phyloP scores from a whole-genome alignment of 2,797 vertebrate species.

The Melanotaenia maccullochi region DNA sequence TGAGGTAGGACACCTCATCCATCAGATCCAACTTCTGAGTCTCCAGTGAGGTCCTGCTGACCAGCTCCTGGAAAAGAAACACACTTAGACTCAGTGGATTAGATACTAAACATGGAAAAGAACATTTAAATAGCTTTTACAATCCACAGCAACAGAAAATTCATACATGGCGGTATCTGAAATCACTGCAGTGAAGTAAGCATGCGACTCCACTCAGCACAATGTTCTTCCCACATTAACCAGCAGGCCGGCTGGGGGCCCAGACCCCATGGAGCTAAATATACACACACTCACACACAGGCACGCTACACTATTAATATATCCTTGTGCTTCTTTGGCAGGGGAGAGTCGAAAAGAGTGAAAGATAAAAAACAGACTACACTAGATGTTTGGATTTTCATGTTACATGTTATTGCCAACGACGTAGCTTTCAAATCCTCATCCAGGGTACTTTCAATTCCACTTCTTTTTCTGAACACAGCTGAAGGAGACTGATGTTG shows the following conservation, averaged over 20 bases:
- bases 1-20: constrained; percentile 94
- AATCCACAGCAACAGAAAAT: not conserved
- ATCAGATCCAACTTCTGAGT: constrained; percentile 96
- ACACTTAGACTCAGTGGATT: constrained; percentile 24
- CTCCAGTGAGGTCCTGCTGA: constrained; percentile 92
- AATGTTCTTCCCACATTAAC: constrained; percentile 68
- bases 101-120: constrained; percentile 1
- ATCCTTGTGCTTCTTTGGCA: constrained; percentile 62
- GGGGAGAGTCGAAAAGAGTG: constrained; percentile 42
- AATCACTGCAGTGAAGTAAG: constrained; percentile 8
- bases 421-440: constrained; percentile 59
- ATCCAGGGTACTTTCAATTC: constrained; percentile 21
- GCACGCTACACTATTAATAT: constrained; percentile 76
- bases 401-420: constrained; percentile 16
- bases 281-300: constrained; percentile 72
- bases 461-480: constrained; percentile 40
- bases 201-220: constrained; percentile 43
- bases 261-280: constrained; percentile 79
- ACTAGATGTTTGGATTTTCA: constrained; percentile 19
- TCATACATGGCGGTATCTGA: constrained; percentile 17
- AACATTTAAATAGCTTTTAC: not conserved
- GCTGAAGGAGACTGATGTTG: constrained; percentile 8
- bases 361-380: constrained; percentile 4
- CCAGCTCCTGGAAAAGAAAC: constrained; percentile 86
- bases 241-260: constrained; percentile 48